Conservation (phyloP, 2,888 invertebrate genomes). For the Prenolepis imparis region DNA sequence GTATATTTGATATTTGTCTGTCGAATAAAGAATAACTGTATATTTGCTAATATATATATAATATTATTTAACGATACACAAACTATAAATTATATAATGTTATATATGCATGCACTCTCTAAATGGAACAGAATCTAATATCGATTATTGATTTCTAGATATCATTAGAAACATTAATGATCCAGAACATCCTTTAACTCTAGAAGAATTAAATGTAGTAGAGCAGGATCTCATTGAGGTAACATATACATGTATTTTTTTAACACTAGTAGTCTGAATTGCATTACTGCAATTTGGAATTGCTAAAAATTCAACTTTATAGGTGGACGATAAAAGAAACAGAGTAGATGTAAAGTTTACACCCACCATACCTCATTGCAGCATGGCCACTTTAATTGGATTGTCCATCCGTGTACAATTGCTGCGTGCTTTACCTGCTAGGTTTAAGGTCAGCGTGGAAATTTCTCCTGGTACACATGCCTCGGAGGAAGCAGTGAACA, state of each 20-base stretch:
- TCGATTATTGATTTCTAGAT: slow-evolving; percentile 87
- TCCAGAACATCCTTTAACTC: slow-evolving; percentile 98
- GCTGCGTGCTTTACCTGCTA: slow-evolving; percentile 92
- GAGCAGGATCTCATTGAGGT: slow-evolving; percentile 92
- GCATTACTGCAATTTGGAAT: neutral
- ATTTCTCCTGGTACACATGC: slow-evolving; percentile 97
- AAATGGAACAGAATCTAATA: slow-evolving; percentile 9
- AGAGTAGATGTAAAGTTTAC: slow-evolving; percentile 94
- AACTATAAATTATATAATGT: neutral
- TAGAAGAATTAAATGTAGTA: slow-evolving; percentile 98
- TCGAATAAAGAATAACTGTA: neutral
- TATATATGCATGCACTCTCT: neutral
- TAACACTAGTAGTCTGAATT: neutral
- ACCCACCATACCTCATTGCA: slow-evolving; percentile 99
- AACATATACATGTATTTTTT: slow-evolving; percentile 41
- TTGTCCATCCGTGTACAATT: slow-evolving; percentile 97
- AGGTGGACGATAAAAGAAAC: slow-evolving; percentile 92
- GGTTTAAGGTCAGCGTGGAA: slow-evolving; percentile 95
- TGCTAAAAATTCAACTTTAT: slow-evolving; percentile 67
- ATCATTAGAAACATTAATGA: slow-evolving; percentile 97
- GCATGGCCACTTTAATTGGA: slow-evolving; percentile 98
- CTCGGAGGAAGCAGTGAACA: slow-evolving; percentile 97
- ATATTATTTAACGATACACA: neutral
- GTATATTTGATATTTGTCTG: neutral
- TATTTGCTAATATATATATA: neutral